Percentiles rank a stretch among this genome's conserved stretches.
Evolutionary conservation across 2,797 vertebrate species (phyloP).

Genomic region (Anguilla anguilla): DNA sequence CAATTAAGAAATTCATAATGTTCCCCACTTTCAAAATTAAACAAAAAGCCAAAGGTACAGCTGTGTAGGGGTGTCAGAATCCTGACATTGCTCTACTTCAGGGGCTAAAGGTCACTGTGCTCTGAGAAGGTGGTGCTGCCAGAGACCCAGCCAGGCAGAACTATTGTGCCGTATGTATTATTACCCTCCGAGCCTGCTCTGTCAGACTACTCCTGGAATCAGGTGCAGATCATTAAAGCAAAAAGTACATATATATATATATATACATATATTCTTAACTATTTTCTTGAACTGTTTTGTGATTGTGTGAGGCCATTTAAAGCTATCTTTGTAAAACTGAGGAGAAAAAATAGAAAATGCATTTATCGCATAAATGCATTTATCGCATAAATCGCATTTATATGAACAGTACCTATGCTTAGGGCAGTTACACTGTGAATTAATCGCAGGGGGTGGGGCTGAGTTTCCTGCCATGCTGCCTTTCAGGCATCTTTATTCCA

Average conservation of each 20-base stretch:
- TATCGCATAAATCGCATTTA: neutral
- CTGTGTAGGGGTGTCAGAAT: conserved; percentile 44
- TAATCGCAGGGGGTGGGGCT: neutral
- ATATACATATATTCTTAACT: neutral
- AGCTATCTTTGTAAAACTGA: neutral
- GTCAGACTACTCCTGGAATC: conserved; percentile 31
- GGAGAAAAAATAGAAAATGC: neutral
- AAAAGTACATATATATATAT: neutral
- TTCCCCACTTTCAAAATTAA: conserved; percentile 10
- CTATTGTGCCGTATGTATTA: conserved; percentile 41
- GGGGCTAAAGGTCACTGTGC: conserved; percentile 45
- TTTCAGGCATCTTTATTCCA: neutral
- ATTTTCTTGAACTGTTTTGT: neutral
- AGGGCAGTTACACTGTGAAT: neutral
- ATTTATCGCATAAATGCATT: too few relatives aligned
- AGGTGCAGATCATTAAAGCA: neutral
- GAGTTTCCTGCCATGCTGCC: neutral
- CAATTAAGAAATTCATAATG: neutral
- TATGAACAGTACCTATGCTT: neutral
- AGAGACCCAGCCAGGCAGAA: conserved; percentile 50
- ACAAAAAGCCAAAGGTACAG: conserved; percentile 19
- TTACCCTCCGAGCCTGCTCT: conserved; percentile 47
- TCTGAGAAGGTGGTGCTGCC: conserved; percentile 41
- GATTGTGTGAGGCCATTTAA: neutral
- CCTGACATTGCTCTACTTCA: conserved; percentile 49